A percentile compares a stretch with the other conserved stretches of the same genome.
phyloP scores from a whole-genome alignment of 2,113 vertebrate species.

The Carlito syrichta region DNA sequence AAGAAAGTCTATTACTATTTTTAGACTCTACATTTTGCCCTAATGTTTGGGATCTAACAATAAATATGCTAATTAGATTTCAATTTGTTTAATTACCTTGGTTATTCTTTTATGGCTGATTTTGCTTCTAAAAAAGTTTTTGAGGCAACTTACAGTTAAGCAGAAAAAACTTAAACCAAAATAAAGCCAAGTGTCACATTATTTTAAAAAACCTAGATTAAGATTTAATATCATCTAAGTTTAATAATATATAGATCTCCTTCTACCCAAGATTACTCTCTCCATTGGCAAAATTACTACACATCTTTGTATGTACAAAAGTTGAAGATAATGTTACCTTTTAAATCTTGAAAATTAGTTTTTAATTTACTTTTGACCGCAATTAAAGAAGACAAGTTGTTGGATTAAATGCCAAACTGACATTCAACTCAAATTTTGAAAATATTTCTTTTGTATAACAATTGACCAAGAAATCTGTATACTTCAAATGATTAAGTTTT shows the following conservation, averaged over 20 bases:
- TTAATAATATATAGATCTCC: neutral
- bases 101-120: neutral
- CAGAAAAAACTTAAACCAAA: neutral
- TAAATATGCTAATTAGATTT: neutral
- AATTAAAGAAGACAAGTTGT: neutral
- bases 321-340: neutral
- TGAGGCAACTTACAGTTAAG: conserved; percentile 12
- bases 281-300: neutral
- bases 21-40: neutral
- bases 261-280: neutral
- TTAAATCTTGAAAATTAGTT: conserved; percentile 12
- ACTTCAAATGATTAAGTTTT: conserved; percentile 9
- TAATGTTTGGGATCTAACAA: neutral
- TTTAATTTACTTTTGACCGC: neutral
- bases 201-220: neutral
- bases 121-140: conserved; percentile 17
- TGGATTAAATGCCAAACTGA: neutral
- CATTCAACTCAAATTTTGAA: conserved; percentile 25
- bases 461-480: neutral
- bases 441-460: neutral
- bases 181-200: conserved; percentile 1
- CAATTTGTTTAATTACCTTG: neutral
- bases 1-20: neutral
- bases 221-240: neutral
- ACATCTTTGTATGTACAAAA: no score